phyloP scores from a whole-genome alignment of 2,888 invertebrate genomes.

The Syritta pipiens region DNA sequence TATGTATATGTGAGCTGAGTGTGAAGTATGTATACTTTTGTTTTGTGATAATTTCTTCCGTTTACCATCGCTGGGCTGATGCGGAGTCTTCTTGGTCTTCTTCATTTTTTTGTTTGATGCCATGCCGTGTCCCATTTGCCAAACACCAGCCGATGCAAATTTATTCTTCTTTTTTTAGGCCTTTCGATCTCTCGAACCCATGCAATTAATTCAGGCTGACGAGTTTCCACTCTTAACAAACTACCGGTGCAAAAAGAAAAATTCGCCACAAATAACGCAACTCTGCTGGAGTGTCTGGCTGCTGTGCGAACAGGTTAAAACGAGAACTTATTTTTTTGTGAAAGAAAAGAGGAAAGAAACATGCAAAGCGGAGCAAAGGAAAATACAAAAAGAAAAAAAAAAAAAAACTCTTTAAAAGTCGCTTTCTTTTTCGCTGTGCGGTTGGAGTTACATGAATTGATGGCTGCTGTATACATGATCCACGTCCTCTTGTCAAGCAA shows the following conservation, averaged over 20 bases:
- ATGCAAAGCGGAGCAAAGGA: not conserved
- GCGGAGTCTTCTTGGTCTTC: no score
- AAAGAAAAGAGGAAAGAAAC: slow-evolving; percentile 4
- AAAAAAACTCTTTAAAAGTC: slow-evolving; percentile 33
- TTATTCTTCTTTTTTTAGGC: no score
- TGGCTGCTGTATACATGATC: slow-evolving; percentile 6
- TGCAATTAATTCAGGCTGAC: no score
- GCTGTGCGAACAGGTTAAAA: slow-evolving; percentile 11
- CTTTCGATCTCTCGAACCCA: no score
- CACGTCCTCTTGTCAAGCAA: slow-evolving; percentile 2
- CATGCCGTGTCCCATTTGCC: slow-evolving; percentile 14
- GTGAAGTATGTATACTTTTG: slow-evolving; percentile 48
- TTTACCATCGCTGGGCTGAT: not conserved
- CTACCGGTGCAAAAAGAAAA: no score
- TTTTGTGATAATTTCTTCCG: slow-evolving; percentile 59
- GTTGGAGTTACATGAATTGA: slow-evolving; percentile 31
- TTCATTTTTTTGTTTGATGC: not conserved
- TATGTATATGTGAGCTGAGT: slow-evolving; percentile 26
- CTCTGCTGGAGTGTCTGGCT: not conserved
- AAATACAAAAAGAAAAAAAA: slow-evolving; percentile 7
- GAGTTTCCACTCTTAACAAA: no score
- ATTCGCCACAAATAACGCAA: no score
- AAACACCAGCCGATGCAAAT: slow-evolving; percentile 4
- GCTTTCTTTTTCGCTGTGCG: slow-evolving; percentile 35
- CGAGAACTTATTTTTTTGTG: slow-evolving; percentile 1